A percentile compares a stretch with the other conserved stretches of the same genome.
phyloP scores from a whole-genome alignment of 2,888 invertebrate species.

The Bombyx huttoni region DNA sequence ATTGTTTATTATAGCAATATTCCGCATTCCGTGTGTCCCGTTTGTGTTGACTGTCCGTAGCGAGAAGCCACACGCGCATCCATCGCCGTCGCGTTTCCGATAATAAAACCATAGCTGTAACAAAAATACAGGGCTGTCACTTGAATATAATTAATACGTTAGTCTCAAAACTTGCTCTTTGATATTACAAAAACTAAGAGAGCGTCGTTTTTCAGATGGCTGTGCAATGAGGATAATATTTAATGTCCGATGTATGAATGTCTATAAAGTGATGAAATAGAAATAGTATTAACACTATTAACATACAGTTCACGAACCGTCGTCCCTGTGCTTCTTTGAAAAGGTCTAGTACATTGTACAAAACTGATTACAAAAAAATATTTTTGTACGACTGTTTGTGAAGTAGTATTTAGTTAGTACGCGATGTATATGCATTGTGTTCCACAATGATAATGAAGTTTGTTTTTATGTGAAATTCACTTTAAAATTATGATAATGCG shows the following conservation, averaged over 20 bases:
- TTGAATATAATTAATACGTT: slow-evolving; percentile 1
- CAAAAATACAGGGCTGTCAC: neutral
- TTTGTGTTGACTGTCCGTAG: slow-evolving; percentile 50
- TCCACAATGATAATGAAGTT: slow-evolving; percentile 18
- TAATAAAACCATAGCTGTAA: too few relatives aligned
- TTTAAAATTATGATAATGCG: too few relatives aligned
- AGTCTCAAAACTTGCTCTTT: slow-evolving; percentile 47
- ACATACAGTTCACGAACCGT: slow-evolving; percentile 57
- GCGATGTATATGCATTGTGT: slow-evolving; percentile 32
- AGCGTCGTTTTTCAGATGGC: slow-evolving; percentile 65
- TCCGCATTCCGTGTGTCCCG: slow-evolving; percentile 65
- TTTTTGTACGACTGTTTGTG: slow-evolving; percentile 48
- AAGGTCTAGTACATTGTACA: neutral
- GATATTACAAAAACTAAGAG: slow-evolving; percentile 68
- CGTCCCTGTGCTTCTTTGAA: slow-evolving; percentile 11
- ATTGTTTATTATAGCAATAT: slow-evolving; percentile 6
- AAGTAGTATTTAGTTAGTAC: slow-evolving; percentile 39
- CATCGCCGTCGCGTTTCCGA: too few relatives aligned
- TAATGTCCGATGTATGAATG: slow-evolving; percentile 67
- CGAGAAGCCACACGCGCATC: slow-evolving; percentile 66
- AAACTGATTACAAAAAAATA: neutral
- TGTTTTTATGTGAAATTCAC: too few relatives aligned
- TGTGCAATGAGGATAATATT: slow-evolving; percentile 64
- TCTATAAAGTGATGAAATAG: slow-evolving; percentile 61
- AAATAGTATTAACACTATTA: slow-evolving; percentile 65